These are phyloP conservation scores for Parambassis ranga DNA, from an alignment of 2,797 vertebrate genomes.

Conservation along the genomic window DNA sequence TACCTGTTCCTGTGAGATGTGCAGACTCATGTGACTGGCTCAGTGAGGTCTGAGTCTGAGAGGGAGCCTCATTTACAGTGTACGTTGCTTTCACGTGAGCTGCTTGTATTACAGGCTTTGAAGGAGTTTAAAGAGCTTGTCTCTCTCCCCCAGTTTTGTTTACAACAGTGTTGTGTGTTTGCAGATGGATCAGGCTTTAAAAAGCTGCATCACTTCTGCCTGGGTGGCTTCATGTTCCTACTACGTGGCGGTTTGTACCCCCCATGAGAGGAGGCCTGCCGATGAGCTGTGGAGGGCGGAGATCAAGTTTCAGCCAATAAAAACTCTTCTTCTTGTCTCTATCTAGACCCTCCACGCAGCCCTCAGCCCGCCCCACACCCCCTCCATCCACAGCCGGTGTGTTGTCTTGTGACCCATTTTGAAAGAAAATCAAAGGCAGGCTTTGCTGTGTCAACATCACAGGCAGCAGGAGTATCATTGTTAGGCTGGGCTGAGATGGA, in stretches of 20 bases:
- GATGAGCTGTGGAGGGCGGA: not conserved
- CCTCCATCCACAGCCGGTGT: not conserved
- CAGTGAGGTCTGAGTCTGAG: not conserved
- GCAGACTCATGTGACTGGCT: not conserved
- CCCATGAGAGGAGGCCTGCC: constrained; percentile 19
- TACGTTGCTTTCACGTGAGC: constrained; percentile 28
- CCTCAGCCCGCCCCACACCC: not conserved
- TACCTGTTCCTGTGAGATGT: no score
- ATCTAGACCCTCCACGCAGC: not conserved
- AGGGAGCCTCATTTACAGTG: constrained; percentile 9
- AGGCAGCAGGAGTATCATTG: constrained; percentile 31
- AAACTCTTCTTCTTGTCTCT: constrained; percentile 15
- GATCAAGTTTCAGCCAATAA: constrained; percentile 47
- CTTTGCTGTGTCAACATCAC: constrained; percentile 55
- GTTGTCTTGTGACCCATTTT: constrained; percentile 51
- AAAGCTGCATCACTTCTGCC: constrained; percentile 23
- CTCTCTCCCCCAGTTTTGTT: constrained; percentile 38
- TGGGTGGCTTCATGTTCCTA: constrained; percentile 63
- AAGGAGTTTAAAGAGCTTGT: constrained; percentile 22
- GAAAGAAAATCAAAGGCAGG: constrained; percentile 50
- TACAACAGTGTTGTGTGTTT: constrained; percentile 30
- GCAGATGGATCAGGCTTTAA: constrained; percentile 28
- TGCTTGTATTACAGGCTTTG: constrained; percentile 21
- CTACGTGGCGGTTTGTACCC: constrained; percentile 4
- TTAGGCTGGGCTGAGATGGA: constrained; percentile 24